These are phyloP conservation scores for Pogonognathellus flavescens DNA, from an alignment of 1,140 invertebrate species.

Conservation along the genomic window DNA sequence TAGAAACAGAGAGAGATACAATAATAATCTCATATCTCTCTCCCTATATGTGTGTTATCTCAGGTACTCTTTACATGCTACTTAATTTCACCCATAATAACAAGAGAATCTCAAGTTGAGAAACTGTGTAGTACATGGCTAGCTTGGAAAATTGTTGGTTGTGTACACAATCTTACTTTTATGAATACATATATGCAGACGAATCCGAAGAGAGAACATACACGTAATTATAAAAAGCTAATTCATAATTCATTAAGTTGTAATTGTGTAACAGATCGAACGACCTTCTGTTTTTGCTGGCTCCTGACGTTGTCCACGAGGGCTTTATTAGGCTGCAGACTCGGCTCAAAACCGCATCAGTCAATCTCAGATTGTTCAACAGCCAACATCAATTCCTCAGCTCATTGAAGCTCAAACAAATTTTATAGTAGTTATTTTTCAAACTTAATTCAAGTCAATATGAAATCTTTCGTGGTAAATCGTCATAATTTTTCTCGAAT, in stretches of 20 bases:
- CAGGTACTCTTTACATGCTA: neutral
- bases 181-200: no score
- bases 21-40: no score
- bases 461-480: slow-evolving; percentile 49
- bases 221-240: slow-evolving; percentile 38
- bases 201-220: neutral
- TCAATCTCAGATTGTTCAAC: slow-evolving; percentile 33
- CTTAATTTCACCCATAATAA: slow-evolving; percentile 38
- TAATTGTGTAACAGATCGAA: slow-evolving; percentile 40
- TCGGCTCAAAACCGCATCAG: slow-evolving; percentile 37
- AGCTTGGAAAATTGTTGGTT: neutral
- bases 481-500: neutral
- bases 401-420: neutral
- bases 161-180: neutral
- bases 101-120: slow-evolving; percentile 20
- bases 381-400: slow-evolving; percentile 27
- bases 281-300: slow-evolving; percentile 45
- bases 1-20: no score
- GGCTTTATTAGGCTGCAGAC: slow-evolving; percentile 36
- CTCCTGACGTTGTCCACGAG: slow-evolving; percentile 18
- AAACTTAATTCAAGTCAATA: neutral
- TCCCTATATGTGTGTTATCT: neutral
- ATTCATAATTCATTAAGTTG: slow-evolving; percentile 49
- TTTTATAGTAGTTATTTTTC: neutral
- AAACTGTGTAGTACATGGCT: slow-evolving; percentile 3